phyloP scores from a whole-genome alignment of 92 coral and sea anemone genomes.

The Desmophyllum pertusum region DNA sequence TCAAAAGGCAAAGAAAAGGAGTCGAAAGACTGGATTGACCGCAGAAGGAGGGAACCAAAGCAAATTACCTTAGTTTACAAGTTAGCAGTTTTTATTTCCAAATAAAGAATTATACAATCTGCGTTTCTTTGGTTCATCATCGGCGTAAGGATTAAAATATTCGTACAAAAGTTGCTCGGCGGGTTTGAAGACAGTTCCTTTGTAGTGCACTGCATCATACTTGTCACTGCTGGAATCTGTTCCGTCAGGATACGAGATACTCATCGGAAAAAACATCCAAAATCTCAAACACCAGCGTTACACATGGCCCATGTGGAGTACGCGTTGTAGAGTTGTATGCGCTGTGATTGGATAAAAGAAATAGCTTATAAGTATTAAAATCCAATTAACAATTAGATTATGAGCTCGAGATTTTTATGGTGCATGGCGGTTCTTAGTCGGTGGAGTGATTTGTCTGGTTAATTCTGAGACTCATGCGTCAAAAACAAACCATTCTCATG shows the following conservation, averaged over 20 bases:
- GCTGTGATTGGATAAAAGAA: neutral
- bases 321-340: conserved; percentile 43
- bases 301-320: conserved; percentile 52
- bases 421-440: no score
- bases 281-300: conserved; percentile 39
- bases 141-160: conserved; percentile 20
- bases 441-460: no score
- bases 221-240: conserved; percentile 31
- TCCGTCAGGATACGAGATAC: conserved; percentile 39
- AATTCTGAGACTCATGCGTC: no score
- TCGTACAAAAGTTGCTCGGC: conserved; percentile 40
- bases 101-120: conserved; percentile 8
- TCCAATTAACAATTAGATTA: no score
- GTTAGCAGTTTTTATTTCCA: neutral
- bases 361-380: neutral
- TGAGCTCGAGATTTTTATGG: no score
- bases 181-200: conserved; percentile 34
- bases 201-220: conserved; percentile 40
- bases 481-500: no score
- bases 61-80: neutral
- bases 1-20: no score
- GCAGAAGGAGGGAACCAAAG: neutral
- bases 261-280: conserved; percentile 45
- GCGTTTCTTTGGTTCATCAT: neutral
- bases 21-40: no score